These are phyloP conservation scores for Oxycera nigricornis DNA, from an alignment of 2,888 invertebrate species.

Conservation along the genomic window DNA sequence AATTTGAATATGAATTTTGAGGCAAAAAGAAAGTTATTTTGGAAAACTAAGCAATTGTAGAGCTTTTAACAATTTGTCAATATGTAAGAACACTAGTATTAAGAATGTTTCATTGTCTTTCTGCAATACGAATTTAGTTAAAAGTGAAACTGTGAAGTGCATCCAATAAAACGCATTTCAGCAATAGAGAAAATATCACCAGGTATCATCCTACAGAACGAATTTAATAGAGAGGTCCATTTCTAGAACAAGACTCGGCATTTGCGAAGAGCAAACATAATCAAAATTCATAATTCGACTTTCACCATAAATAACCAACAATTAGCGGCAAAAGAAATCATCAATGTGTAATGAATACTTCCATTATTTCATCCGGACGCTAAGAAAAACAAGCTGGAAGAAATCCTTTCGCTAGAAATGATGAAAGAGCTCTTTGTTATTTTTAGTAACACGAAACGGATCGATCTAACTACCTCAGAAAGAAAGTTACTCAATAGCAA, in stretches of 20 bases:
- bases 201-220: not conserved
- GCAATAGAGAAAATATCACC: not conserved
- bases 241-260: not conserved
- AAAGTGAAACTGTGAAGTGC: not conserved
- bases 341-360: no score
- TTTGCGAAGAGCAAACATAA: not conserved
- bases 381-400: no score
- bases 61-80: not conserved
- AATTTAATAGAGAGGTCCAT: not conserved
- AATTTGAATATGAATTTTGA: constrained; percentile 38
- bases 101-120: not conserved
- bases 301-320: no score
- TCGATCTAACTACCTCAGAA: no score
- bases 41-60: not conserved
- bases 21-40: not conserved
- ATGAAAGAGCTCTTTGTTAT: no score
- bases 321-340: no score
- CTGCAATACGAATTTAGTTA: not conserved
- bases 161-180: not conserved
- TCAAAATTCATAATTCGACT: not conserved
- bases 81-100: not conserved
- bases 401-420: no score
- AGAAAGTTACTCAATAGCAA: no score
- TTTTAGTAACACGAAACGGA: no score
- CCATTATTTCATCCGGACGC: no score